Base-by-base conservation (phyloP, 1,140 invertebrate species). In the Pomacea maculata region DNA sequence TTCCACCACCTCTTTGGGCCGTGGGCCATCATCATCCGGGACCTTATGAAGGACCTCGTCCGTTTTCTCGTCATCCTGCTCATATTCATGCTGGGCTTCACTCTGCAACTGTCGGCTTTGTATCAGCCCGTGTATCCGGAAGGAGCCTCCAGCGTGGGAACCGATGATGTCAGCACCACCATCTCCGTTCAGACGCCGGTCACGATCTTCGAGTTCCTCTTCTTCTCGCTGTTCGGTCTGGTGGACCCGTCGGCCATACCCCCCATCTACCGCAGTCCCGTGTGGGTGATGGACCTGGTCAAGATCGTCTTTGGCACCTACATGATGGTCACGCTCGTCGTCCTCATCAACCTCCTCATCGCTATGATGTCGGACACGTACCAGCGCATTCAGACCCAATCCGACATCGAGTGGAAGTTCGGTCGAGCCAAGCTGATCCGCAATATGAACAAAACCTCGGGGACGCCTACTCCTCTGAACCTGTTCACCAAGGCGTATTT, bases 321-420 rank as follows among this genome's bases (percentile, higher is more conserved):
- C 94, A 96, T 99, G 94, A 95, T 99, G 94, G 97, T 99, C 89
- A 97, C 97, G 83, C 95, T 99, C 86, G 96, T 99, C 92, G 98
- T 99, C 87, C 94, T 99, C 86, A 98, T 99, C 93, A 99, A 99
- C 93, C 94, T 99, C 89, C 95, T 99, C 87, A 99, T 99, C 94
- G 98, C 98, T 93, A 99, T 99, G 98, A 99, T 99, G 97, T 98
- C 97, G 89, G 97, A 99, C 93, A 99, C 98, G 86, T 99, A 99
- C 92, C 97, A 99, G 92, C 94, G 98, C 85, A 99, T 99, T 90
- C 92, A 99, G 93, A 97, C 98, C 70, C 98, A 99, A 94, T 99
- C 98, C n/a, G 98, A 99, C 92, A 99, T 98, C 86, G 98, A 99
- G 92, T 99, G 98, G 98, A 99, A 99, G 92, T 99, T 98, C 90